Conservation (phyloP, 2,797 vertebrate genomes). For the Australoheros facetus region DNA sequence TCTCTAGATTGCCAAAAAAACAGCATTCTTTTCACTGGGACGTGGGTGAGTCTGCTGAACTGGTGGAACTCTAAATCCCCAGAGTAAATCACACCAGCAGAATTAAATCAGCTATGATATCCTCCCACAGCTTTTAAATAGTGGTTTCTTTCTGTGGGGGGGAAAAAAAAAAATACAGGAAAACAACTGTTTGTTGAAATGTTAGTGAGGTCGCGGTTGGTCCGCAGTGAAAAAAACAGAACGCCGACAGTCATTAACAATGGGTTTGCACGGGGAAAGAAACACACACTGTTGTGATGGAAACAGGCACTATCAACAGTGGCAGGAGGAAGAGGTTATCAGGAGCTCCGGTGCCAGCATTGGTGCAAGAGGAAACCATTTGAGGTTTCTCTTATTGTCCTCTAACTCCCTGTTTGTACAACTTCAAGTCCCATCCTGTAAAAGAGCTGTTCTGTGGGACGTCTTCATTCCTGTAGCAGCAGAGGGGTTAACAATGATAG, state of each 20-base stretch:
- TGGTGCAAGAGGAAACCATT: slow-evolving; percentile 37
- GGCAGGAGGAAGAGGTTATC: slow-evolving; percentile 59
- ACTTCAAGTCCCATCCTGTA: slow-evolving; percentile 8
- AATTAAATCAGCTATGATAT: slow-evolving; percentile 46
- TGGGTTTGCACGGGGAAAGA: not conserved
- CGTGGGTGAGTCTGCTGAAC: slow-evolving; percentile 38
- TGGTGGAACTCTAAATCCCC: slow-evolving; percentile 24
- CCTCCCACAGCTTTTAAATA: slow-evolving; percentile 36
- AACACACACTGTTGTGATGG: slow-evolving; percentile 14
- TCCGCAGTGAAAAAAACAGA: not conserved
- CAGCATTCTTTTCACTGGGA: slow-evolving; percentile 41
- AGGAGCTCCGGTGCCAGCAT: slow-evolving; percentile 2
- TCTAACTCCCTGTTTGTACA: not conserved
- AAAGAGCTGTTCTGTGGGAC: not conserved
- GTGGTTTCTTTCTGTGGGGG: slow-evolving; percentile 2
- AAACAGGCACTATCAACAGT: slow-evolving; percentile 4
- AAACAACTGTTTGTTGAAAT: slow-evolving; percentile 13
- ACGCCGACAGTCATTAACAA: not conserved
- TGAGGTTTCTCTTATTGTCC: slow-evolving; percentile 24
- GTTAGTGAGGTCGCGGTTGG: slow-evolving; percentile 7
- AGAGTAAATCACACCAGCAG: slow-evolving; percentile 42
- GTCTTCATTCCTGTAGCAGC: slow-evolving; percentile 17
- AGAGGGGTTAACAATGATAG: slow-evolving; percentile 55
- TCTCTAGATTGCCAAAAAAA: slow-evolving; percentile 33
- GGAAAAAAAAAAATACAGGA: not conserved